Base-by-base conservation (phyloP, 2,888 invertebrate genomes). In the Endotricha flammealis region DNA sequence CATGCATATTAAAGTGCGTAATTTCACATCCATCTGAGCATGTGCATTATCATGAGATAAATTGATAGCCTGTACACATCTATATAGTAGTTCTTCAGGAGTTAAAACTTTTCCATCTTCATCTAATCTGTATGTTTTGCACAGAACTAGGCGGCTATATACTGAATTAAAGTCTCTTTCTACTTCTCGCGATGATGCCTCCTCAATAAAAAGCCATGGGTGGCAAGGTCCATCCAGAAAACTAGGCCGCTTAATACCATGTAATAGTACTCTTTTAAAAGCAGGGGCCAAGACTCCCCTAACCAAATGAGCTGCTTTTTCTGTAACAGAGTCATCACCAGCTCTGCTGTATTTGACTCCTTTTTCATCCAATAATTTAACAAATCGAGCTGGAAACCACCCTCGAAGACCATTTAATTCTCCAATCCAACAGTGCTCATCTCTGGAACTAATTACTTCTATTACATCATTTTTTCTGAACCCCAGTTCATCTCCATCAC, bases 31-130 rank as follows among this genome's bases (percentile, higher is more conserved):
- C 97, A 99, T 98, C 88, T 98, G 98, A 29, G 97, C 96, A 80
- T 97, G 97, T 1, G 95, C 96, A 71, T 94, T 93, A 72, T 98
- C 98, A 74, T 99, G 99, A 3, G 96, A 95, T 56, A 96, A 90
- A 81, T 99, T 99, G 17, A 99, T 94, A 11, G 96, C 92, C 76
- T 99, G 98, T 4, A 99, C 97, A 73, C 98, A 98, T 88, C 98
- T 93, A 64, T 96, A 95, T 17, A 96, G 80, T 41, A 96, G 80
- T 90, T 99, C 99, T 88, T 99, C 99, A 4, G 99, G 99, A 1
- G 98, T 98, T 29, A 99, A 88, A 14, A 99, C 98, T 88, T 99
- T 99, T 1, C 98, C 98, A 88, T 99, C 99, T 87, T 99, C 99
- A 87, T 99, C 99, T 48, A 99, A 88, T 48, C 97, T 90, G 87